Evolutionary conservation across 2,888 invertebrate genomes (phyloP).

Genomic region (Spatulosminthurus flaviceps): DNA sequence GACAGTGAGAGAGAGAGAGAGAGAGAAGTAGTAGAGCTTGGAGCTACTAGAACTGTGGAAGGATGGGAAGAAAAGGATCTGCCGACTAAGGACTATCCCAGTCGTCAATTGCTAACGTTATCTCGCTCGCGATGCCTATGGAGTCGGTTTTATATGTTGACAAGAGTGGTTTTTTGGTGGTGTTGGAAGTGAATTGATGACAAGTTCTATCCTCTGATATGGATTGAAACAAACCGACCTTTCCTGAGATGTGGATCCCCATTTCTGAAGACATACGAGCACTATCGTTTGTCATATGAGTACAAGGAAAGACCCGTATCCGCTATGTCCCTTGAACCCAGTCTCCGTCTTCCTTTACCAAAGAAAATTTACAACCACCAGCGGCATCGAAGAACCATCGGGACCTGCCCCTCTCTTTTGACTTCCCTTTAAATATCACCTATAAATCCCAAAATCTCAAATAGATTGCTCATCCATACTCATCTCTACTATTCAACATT

Average conservation of each 20-base stretch:
- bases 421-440: constrained; percentile 63
- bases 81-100: constrained; percentile 54
- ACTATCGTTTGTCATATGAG: constrained; percentile 63
- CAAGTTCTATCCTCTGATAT: constrained; percentile 52
- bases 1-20: constrained; percentile 11
- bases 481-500: constrained; percentile 51
- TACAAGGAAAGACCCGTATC: constrained; percentile 48
- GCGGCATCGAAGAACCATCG: constrained; percentile 51
- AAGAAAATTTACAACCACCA: constrained; percentile 58
- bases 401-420: constrained; percentile 53
- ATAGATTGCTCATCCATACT: constrained; percentile 63
- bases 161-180: constrained; percentile 58
- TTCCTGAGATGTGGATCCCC: constrained; percentile 54
- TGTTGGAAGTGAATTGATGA: constrained; percentile 60
- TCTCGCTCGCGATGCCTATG: constrained; percentile 49
- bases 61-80: constrained; percentile 47
- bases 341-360: constrained; percentile 55
- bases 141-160: constrained; percentile 53
- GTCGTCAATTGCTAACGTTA: constrained; percentile 54
- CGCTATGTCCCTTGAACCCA: constrained; percentile 53
- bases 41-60: not conserved
- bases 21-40: not conserved
- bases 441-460: constrained; percentile 63
- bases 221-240: constrained; percentile 56
- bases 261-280: constrained; percentile 64